These are phyloP conservation scores for Tenthredo amoena DNA, from an alignment of 2,888 invertebrate genomes.

Conservation along the genomic window DNA sequence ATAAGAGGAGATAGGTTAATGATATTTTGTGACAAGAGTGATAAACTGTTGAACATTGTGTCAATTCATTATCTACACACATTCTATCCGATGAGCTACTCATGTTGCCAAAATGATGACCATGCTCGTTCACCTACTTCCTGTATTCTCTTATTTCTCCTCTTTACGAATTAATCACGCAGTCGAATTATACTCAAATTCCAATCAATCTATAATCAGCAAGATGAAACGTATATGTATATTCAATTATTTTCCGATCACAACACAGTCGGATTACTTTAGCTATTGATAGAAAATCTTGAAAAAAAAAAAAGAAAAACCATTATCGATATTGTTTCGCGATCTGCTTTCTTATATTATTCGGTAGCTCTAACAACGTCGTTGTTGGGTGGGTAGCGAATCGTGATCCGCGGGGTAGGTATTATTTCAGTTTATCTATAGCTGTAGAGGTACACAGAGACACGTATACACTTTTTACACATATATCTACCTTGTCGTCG, in stretches of 20 bases:
- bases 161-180: neutral
- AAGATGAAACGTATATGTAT: neutral
- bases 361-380: neutral
- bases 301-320: neutral
- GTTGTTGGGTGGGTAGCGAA: neutral
- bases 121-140: neutral
- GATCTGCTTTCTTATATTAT: neutral
- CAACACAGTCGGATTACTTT: neutral
- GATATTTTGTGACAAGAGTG: too few relatives aligned
- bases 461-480: neutral
- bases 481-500: neutral
- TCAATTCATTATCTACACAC: too few relatives aligned
- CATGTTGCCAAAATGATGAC: neutral
- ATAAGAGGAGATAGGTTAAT: too few relatives aligned
- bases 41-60: too few relatives aligned
- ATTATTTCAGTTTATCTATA: neutral
- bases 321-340: neutral
- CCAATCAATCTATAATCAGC: neutral
- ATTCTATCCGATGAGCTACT: neutral
- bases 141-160: neutral
- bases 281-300: neutral
- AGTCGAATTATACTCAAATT: neutral
- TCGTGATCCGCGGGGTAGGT: neutral
- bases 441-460: neutral
- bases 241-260: neutral